phyloP scores from a whole-genome alignment of 2,797 vertebrate genomes.

The Mastacembelus armatus region DNA sequence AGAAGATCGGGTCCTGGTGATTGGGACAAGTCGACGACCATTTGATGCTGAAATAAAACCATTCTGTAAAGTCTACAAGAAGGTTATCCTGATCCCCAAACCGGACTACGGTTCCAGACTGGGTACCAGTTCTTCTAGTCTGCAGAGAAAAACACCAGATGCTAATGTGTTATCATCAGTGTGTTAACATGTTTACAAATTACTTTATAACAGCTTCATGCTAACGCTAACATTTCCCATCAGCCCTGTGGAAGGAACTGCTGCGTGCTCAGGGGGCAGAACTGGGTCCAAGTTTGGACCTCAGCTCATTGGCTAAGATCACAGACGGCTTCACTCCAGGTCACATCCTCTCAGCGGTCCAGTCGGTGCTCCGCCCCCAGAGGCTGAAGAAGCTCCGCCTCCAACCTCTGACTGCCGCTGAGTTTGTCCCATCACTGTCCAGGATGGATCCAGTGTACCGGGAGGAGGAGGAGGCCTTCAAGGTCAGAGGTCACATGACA shows the following conservation, averaged over 20 bases:
- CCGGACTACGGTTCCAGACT: background rate
- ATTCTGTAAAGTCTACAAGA: background rate
- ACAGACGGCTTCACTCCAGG: background rate
- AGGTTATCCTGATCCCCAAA: slow-evolving; percentile 2
- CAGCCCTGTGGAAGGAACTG: background rate
- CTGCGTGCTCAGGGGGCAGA: background rate
- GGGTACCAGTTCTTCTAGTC: background rate
- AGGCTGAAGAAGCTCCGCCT: background rate
- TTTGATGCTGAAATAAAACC: background rate
- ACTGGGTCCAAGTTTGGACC: background rate
- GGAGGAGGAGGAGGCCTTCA: slow-evolving; percentile 9
- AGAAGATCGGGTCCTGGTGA: background rate
- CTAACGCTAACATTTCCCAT: background rate
- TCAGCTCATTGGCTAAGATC: slow-evolving; percentile 12
- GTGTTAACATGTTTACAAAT: background rate
- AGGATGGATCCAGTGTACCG: background rate
- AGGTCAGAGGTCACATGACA: background rate
- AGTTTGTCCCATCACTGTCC: background rate
- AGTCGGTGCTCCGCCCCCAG: background rate
- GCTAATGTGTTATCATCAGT: background rate
- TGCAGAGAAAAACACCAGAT: background rate
- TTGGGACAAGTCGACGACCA: background rate
- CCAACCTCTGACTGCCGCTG: background rate
- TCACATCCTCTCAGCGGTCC: slow-evolving; percentile 1
- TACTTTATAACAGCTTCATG: background rate